These are phyloP conservation scores for Odontamblyopus rebecca DNA, from an alignment of 2,797 vertebrate species.

Conservation along the genomic window DNA sequence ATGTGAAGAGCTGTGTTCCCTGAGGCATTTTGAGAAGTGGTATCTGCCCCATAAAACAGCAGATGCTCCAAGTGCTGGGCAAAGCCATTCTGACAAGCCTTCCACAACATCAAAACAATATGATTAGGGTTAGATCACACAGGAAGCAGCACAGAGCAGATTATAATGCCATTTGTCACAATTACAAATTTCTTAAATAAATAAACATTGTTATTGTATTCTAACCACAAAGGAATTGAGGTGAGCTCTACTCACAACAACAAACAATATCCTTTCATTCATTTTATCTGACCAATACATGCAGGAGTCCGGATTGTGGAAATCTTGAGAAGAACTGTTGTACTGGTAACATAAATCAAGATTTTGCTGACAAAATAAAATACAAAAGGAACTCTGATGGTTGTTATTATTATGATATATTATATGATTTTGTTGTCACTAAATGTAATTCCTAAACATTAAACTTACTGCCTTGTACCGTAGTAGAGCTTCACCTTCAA, in stretches of 20 bases:
- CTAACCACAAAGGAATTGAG: neutral
- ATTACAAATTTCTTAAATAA: neutral
- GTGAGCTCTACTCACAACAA: neutral
- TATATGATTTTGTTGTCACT: too few relatives aligned
- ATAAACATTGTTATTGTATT: neutral
- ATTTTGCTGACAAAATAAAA: too few relatives aligned
- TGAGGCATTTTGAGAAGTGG: conserved; percentile 87
- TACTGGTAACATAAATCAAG: too few relatives aligned
- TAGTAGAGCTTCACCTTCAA: neutral
- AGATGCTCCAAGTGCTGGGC: conserved; percentile 93
- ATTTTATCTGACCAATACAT: neutral
- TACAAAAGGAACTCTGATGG: too few relatives aligned
- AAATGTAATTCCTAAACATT: neutral
- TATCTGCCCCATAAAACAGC: conserved; percentile 91
- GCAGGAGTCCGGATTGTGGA: neutral
- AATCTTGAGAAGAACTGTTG: neutral
- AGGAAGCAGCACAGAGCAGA: neutral
- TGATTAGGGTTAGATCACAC: neutral
- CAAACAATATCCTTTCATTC: neutral
- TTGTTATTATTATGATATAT: too few relatives aligned
- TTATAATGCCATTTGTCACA: neutral
- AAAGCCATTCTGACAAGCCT: conserved; percentile 91
- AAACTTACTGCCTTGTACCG: neutral
- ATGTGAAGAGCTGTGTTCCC: conserved; percentile 92
- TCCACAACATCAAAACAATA: conserved; percentile 47